Evolutionary conservation across 2,888 invertebrate species (phyloP).

Genomic region (Parascotia fuliginaria): DNA sequence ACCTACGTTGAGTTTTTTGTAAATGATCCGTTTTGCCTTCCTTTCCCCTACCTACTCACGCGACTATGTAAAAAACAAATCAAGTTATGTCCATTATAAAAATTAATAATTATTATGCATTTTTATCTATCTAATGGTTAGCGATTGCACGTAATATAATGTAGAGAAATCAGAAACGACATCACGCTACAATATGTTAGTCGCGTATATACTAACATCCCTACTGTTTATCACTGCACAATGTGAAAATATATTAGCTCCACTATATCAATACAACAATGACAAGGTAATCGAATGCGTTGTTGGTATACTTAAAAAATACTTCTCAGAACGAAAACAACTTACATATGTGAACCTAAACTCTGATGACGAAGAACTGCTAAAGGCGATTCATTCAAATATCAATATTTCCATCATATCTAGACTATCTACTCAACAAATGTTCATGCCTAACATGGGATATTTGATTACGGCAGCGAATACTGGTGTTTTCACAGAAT

Average conservation of each 20-base stretch:
- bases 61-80: not conserved
- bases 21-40: no score
- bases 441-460: conserved; percentile 19
- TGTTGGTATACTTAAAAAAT: conserved; percentile 24
- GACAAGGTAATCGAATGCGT: conserved; percentile 23
- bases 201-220: not conserved
- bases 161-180: not conserved
- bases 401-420: conserved; percentile 2
- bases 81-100: not conserved
- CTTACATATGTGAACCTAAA: conserved; percentile 31
- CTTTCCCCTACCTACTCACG: no score
- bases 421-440: conserved; percentile 4
- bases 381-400: conserved; percentile 33
- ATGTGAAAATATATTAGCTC: not conserved
- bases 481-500: conserved; percentile 30
- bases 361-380: conserved; percentile 16
- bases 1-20: no score
- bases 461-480: conserved; percentile 49
- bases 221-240: not conserved
- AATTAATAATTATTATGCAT: not conserved
- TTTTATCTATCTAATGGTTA: not conserved
- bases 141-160: not conserved
- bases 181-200: conserved; percentile 4
- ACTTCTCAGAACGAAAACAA: conserved; percentile 24
- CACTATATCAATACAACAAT: not conserved